Percentiles rank a stretch among this genome's conserved stretches.
phyloP scores from a whole-genome alignment of 2,113 vertebrate genomes.

The Zosterops hypoxanthus region DNA sequence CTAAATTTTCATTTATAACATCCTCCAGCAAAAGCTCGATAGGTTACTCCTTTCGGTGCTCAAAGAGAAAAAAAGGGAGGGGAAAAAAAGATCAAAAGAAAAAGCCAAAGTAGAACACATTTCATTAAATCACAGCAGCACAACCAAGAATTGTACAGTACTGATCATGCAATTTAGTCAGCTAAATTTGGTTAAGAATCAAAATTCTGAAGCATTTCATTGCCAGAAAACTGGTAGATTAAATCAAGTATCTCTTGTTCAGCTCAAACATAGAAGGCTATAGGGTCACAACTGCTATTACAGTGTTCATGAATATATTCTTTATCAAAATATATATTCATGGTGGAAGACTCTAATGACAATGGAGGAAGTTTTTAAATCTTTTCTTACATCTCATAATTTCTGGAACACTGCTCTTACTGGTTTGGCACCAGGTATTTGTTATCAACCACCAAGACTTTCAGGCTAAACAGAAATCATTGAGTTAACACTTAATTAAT shows the following conservation, averaged over 20 bases:
- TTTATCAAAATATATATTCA: neutral
- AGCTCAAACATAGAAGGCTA: neutral
- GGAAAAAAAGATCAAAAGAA: constrained; percentile 34
- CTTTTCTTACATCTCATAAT: neutral
- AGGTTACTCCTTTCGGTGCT: constrained; percentile 99
- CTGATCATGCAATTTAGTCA: neutral
- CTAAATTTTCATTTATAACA: constrained; percentile 99
- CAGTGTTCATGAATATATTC: neutral
- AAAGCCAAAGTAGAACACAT: constrained; percentile 58
- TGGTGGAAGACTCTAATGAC: neutral
- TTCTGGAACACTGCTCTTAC: neutral
- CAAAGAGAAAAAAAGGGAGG: constrained; percentile 64
- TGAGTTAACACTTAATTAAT: neutral
- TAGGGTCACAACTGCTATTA: neutral
- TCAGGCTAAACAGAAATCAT: neutral
- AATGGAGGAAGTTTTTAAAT: neutral
- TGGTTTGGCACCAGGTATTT: neutral
- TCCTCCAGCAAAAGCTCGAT: constrained; percentile 99
- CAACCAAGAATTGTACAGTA: neutral
- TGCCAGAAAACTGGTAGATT: neutral
- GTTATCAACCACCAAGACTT: neutral
- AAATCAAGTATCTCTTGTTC: neutral
- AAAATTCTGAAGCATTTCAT: neutral
- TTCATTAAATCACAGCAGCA: neutral
- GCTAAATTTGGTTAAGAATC: rapidly evolving